Evolutionary conservation across 2,888 invertebrate species (phyloP), one percentile per base, ranked within the genome.

Genomic region (Amphipyra berbera): DNA sequence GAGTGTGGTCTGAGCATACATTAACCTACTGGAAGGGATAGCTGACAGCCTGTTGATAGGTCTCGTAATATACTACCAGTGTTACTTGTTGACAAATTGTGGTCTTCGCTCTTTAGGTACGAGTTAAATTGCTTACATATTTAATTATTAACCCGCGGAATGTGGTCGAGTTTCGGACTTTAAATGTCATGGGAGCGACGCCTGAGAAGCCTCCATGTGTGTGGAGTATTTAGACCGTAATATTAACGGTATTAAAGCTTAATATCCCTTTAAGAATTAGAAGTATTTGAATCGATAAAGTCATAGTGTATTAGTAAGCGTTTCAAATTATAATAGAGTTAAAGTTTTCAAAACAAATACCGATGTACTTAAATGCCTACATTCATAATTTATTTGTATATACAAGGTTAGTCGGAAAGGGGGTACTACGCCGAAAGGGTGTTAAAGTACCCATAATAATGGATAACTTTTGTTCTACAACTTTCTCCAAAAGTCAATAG

Each of bases 1-100:
- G 89, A 88, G 82, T 76, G 67, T 76, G 63, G 73, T 76, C 57
- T 73, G 75, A 72, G 68, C 60, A 82, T 81, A 86, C 79, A 79
- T 80, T 82, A 82, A 79, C 76, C 78, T 59, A 82, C 86, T 90
- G 84, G 90, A 88, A 87, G 89, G 82, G 88, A 83, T 87, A 73
- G 73, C 61, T 76, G 70, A 78, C 79, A 81, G 78, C 65, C 73
- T 69, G 73, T 81, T 79, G 67, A 78, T 84, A 76, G 59, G 30
- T 62, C 41, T 65, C 45, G 63, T 72, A 61, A 72, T 76, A 46
- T 54, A 74, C 60, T 57, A 46, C 15, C 50, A 60, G 48, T 52
- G 59, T 63, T 63, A 58, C 54, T 53, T 47, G 67, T 55, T 64
- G 63, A 69, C 60, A 67, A 73, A 66, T 65, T 53, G 55, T 42